Conservation (phyloP, 2,888 invertebrate species). For the Chromoteleia sp. region DNA sequence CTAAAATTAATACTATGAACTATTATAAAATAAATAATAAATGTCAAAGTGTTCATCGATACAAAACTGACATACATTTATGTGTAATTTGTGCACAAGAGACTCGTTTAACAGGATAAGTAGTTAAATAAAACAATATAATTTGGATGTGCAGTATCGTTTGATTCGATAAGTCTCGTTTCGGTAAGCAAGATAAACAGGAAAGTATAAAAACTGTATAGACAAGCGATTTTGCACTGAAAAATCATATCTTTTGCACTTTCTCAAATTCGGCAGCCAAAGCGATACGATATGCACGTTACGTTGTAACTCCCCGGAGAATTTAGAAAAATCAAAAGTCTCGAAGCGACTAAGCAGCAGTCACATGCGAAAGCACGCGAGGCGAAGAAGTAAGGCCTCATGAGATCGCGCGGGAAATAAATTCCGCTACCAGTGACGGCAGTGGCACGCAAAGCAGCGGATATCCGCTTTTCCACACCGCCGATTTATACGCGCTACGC, state of each 20-base stretch:
- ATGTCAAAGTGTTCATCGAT: too few species aligned
- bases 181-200: too few species aligned
- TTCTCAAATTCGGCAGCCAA: conserved; percentile 41
- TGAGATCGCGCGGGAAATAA: conserved; percentile 72
- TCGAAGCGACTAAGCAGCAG: conserved; percentile 54
- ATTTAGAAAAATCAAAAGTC: conserved; percentile 70
- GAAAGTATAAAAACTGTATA: too few species aligned
- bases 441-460: conserved; percentile 75
- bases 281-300: conserved; percentile 48
- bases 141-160: too few species aligned
- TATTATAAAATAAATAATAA: too few species aligned
- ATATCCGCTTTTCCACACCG: conserved; percentile 79
- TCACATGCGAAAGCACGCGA: conserved; percentile 30
- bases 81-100: too few species aligned
- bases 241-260: conserved; percentile 52
- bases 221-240: conserved; percentile 21
- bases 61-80: too few species aligned
- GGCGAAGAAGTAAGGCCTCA: conserved; percentile 58
- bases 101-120: too few species aligned
- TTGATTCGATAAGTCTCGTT: too few species aligned
- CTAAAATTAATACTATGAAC: too few species aligned
- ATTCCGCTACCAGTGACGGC: conserved; percentile 71
- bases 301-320: conserved; percentile 58
- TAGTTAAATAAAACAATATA: too few species aligned
- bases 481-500: conserved; percentile 76